phyloP scores from a whole-genome alignment of 2,888 invertebrate genomes.

The Cryptus armator region DNA sequence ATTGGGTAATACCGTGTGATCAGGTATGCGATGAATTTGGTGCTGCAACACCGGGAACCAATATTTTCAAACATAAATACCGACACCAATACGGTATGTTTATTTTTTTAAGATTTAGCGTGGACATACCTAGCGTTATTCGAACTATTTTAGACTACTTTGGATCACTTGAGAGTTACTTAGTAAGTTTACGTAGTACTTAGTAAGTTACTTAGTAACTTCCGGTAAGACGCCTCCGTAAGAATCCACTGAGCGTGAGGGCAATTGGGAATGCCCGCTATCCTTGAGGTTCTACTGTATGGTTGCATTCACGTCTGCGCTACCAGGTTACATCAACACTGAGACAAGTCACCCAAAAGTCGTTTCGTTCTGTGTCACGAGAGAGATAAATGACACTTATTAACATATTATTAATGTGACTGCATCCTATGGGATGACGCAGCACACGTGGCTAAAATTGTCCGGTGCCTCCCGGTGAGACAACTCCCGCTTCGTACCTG shows the following conservation, averaged over 20 bases:
- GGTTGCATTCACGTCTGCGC: neutral
- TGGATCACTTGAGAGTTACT: no score
- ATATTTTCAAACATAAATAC: no score
- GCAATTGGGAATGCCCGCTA: neutral
- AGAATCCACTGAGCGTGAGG: neutral
- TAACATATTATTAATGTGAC: constrained; percentile 60
- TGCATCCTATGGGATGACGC: constrained; percentile 49
- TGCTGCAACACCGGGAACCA: no score
- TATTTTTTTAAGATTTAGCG: no score
- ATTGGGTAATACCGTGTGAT: no score
- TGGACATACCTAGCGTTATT: no score
- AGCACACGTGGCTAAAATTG: constrained; percentile 55
- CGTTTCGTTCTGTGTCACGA: constrained; percentile 16
- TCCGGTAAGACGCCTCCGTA: neutral
- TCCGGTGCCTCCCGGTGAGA: constrained; percentile 52
- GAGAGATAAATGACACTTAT: constrained; percentile 53
- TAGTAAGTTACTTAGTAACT: no score
- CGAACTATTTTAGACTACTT: no score
- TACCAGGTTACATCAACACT: neutral
- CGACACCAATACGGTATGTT: no score
- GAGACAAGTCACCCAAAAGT: neutral
- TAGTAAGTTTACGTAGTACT: no score
- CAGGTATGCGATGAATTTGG: no score
- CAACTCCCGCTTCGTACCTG: constrained; percentile 48
- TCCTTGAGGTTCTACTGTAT: neutral